Conservation (phyloP, 2,113 vertebrate genomes). For the Peromyscus leucopus region DNA sequence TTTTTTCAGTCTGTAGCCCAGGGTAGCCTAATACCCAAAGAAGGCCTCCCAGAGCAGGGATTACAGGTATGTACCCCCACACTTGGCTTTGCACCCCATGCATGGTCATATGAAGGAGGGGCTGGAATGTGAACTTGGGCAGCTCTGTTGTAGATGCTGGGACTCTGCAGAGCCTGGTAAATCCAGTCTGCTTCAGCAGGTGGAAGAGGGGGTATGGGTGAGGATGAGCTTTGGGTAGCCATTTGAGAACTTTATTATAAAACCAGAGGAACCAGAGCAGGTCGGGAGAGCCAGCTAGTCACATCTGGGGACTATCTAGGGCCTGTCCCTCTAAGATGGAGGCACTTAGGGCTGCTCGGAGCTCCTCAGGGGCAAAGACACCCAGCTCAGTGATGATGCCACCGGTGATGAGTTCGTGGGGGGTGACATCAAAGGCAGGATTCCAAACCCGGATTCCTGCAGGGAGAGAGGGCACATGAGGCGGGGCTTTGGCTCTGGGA, state of each 20-base stretch:
- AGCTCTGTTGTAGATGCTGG: background rate
- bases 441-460: constrained; percentile 95
- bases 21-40: background rate
- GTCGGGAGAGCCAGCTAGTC: background rate
- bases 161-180: background rate
- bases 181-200: background rate
- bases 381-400: constrained; percentile 95
- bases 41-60: background rate
- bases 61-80: background rate
- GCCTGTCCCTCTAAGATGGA: background rate
- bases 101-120: background rate
- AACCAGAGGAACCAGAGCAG: background rate
- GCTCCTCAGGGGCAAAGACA: constrained; percentile 92
- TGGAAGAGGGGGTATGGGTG: background rate
- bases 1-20: background rate
- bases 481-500: background rate
- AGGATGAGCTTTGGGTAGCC: background rate
- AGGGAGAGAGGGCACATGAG: background rate
- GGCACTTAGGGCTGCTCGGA: constrained; percentile 89
- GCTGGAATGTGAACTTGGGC: background rate
- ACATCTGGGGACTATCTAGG: background rate
- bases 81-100: background rate
- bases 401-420: constrained; percentile 94
- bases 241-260: constrained; percentile 56
- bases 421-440: constrained; percentile 95